phyloP scores from a whole-genome alignment of 1,140 invertebrate genomes.

The Drosophila nikananu region DNA sequence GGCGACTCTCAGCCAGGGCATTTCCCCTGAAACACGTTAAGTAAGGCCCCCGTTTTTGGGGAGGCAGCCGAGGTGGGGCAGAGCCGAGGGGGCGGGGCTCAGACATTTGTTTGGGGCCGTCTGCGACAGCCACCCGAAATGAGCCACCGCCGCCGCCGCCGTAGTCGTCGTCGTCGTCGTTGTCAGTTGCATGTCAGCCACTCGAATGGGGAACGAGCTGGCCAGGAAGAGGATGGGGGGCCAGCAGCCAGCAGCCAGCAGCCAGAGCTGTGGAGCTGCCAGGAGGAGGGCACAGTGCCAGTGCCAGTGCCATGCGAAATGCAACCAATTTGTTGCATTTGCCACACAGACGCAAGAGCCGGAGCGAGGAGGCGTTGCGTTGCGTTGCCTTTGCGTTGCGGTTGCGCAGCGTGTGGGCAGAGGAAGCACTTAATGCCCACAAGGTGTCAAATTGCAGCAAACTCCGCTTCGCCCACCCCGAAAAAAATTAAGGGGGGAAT shows the following conservation, averaged over 20 bases:
- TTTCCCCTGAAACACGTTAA: conserved; percentile 40
- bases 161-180: conserved; percentile 61
- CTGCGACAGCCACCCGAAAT: conserved; percentile 48
- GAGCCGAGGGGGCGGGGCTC: conserved; percentile 12
- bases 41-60: conserved; percentile 15
- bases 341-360: conserved; percentile 45
- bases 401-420: conserved; percentile 72
- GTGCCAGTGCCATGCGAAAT: conserved; percentile 53
- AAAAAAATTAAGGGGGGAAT: conserved; percentile 10
- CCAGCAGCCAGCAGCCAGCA: too few relatives aligned
- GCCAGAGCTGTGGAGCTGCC: neutral
- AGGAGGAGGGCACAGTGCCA: conserved; percentile 16
- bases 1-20: neutral
- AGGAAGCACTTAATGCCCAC: conserved; percentile 85
- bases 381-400: neutral
- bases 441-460: conserved; percentile 85
- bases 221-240: conserved; percentile 12
- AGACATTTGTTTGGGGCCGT: conserved; percentile 46
- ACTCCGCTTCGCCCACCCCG: conserved; percentile 70
- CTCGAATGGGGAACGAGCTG: conserved; percentile 36
- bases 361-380: conserved; percentile 55
- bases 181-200: conserved; percentile 76
- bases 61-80: neutral
- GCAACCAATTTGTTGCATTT: conserved; percentile 81
- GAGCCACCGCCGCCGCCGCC: conserved; percentile 23